Base-by-base conservation (phyloP, 2,113 vertebrate genomes). In the Antechinus stuartii region DNA sequence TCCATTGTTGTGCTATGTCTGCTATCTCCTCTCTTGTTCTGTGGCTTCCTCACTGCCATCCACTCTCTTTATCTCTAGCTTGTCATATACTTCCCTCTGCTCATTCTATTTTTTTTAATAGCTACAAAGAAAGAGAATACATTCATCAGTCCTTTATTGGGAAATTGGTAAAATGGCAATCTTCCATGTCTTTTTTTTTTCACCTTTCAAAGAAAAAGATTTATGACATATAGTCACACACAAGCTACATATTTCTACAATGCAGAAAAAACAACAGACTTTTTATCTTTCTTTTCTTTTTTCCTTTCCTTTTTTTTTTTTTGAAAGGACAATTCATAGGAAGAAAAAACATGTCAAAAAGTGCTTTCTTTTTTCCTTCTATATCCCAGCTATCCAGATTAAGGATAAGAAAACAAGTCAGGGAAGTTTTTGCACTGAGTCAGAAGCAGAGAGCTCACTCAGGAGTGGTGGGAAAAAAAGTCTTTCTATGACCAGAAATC, bases 141-240 rank as follows among this genome's bases (percentile, higher is more conserved):
- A 84, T 42, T 22, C 16, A 42, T 42, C 16, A 23, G 35, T 42
- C 19, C 90, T 95, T 93, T 93, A 93, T 92, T 95, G 92, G 52
- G 91, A 91, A 90, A 30, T 4, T 94, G 95, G 92, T 92, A 92
- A 96, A 96, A 92, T 56, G 91, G 94, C 50, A 94, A 3, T 24
- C 95, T 95, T 55, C 57, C 91, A 95, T 96, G 90, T 95, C 68
- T n/a, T 42, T 84, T 68, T 76, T 76, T 84, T 84, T 84, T 84
- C 68, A 42, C n/a, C 16, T 25, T 91, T 46, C 55, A 89, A 23
- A 54, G 84, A 55, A 94, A 92, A 92, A 93, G 30, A 93, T 22
- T 89, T 90, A 93, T 2, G n/a, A 90, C 23, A 14, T 14, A 35
- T n/a, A 5, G 35, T 76, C 16, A 42, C 35, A 56, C 9, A 91